These are phyloP conservation scores for Ornithoptera alexandrae DNA, from an alignment of 2,888 invertebrate genomes.

Conservation along the genomic window DNA sequence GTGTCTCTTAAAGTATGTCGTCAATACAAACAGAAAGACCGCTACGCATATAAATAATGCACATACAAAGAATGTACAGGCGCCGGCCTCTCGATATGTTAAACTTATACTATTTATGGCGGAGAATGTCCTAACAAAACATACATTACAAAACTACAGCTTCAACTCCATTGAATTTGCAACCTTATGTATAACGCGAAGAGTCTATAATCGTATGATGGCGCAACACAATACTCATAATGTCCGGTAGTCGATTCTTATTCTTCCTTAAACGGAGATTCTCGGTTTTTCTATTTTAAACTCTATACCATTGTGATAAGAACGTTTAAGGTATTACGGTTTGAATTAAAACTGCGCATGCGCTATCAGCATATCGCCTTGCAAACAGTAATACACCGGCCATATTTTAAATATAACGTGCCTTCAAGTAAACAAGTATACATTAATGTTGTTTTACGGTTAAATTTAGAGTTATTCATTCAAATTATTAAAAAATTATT, in stretches of 20 bases:
- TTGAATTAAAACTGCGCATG: constrained; percentile 20
- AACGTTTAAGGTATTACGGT: not conserved
- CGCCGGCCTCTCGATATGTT: constrained; percentile 54
- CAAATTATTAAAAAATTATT: too few relatives aligned
- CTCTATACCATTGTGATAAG: constrained; percentile 12
- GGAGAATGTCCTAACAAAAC: constrained; percentile 73
- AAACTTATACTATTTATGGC: constrained; percentile 68
- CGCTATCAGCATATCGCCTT: constrained; percentile 23
- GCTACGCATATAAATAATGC: constrained; percentile 22
- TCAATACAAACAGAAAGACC: constrained; percentile 13
- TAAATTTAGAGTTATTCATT: too few relatives aligned
- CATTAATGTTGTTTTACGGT: too few relatives aligned
- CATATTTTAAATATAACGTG: constrained; percentile 18
- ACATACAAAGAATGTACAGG: constrained; percentile 30
- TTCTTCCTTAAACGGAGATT: constrained; percentile 9
- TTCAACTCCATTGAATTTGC: constrained; percentile 39
- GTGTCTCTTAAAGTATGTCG: constrained; percentile 9
- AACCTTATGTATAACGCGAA: constrained; percentile 37
- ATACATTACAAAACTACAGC: constrained; percentile 47
- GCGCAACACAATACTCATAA: constrained; percentile 20
- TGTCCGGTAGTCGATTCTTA: constrained; percentile 28
- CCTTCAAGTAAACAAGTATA: constrained; percentile 14
- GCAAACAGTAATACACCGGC: constrained; percentile 19
- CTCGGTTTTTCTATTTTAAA: constrained; percentile 3
- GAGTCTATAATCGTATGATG: constrained; percentile 26